Base-by-base conservation (phyloP, 2,113 vertebrate genomes). In the Pyrgilauda ruficollis region DNA sequence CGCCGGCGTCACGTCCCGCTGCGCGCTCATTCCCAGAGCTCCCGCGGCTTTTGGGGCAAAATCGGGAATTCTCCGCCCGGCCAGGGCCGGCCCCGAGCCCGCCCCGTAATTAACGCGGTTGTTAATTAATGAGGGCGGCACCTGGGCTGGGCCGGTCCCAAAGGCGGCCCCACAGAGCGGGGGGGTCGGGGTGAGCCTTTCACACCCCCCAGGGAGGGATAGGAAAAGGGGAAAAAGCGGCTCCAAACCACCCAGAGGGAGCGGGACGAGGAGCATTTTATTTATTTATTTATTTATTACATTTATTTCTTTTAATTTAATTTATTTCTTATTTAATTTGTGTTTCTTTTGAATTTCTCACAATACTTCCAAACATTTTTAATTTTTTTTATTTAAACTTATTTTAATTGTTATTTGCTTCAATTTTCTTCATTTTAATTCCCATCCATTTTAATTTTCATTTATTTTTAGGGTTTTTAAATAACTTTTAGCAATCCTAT, bases 1-100 rank as follows among this genome's bases (percentile, higher is more conserved):
- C 76, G 58, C 46, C 95, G 97, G 98, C 97, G 97, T 98, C 98
- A 97, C 76, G 95, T 77, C 98, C 97, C 90, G 98, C 97, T 98
- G 98, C 67, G 98, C 96, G 95, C 95, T 82, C 95, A 79, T 77
- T 88, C 87, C 15, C 39, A 3, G 1, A 3, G 37, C 41, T 17
- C 88, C 94, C 96, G 6, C 2, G 30, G 17, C 46, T 79, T 80
- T 83, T 84, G 50, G 73, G 49, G 17, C 7, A 67, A 91, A 94
- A 87, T 4, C 63, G 81, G 67, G 6, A 63, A 50, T 56, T 64
- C 37, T 72, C 50, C 77, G 55, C 28, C 28, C 16, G 49, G 49
- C 3, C 37, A 68, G 41, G 63, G 37, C 58, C 16, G 5, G 10
- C 50, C 27, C 20, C 12, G 4, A 22, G 61, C 44, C 30, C 17